These are phyloP conservation scores for Perodicticus potto DNA, from an alignment of 2,797 vertebrate species.

Conservation along the genomic window DNA sequence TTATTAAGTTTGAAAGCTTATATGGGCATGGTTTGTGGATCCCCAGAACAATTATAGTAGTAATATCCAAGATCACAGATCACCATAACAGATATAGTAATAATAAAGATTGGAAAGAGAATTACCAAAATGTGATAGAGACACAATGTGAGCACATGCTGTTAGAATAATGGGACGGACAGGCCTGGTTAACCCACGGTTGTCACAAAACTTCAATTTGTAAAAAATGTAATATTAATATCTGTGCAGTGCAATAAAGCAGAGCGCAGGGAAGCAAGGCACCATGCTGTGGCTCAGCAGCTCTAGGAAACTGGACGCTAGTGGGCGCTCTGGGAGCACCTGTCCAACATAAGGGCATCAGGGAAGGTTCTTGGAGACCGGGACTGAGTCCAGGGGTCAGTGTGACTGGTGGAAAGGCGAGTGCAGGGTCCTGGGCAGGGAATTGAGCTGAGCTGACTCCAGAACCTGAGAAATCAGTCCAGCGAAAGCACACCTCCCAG, in stretches of 20 bases:
- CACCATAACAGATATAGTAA: not conserved
- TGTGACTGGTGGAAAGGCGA: not conserved
- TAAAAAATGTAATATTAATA: no score
- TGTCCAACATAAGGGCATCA: fast-evolving
- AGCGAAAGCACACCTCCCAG: not conserved
- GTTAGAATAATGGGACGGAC: not conserved
- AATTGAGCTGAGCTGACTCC: not conserved
- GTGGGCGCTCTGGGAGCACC: not conserved
- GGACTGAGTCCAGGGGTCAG: not conserved
- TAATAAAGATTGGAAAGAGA: not conserved
- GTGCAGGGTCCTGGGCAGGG: not conserved
- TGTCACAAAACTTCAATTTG: not conserved
- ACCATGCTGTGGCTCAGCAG: not conserved
- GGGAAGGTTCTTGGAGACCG: not conserved
- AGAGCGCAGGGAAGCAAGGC: no score
- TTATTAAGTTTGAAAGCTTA: not conserved
- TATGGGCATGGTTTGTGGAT: not conserved
- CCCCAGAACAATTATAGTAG: not conserved
- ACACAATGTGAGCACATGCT: not conserved
- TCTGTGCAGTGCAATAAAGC: not conserved
- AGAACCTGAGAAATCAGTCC: not conserved
- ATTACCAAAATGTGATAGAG: not conserved
- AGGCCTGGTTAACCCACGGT: not conserved
- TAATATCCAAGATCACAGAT: not conserved
- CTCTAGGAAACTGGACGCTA: not conserved